Evolutionary conservation across 2,113 vertebrate genomes (phyloP).

Genomic region (Chelonoidis abingdonii): DNA sequence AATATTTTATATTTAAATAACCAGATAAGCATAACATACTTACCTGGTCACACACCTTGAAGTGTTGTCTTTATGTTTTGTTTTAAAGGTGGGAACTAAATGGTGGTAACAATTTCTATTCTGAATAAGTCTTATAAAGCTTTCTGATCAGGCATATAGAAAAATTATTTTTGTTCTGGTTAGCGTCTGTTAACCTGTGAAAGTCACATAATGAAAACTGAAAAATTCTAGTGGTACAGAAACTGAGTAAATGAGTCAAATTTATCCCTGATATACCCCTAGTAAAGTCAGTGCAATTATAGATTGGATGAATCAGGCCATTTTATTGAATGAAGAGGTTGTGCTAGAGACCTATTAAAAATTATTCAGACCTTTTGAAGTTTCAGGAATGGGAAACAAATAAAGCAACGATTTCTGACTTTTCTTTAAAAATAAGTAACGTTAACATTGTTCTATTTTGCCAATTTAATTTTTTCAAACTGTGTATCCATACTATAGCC

Average conservation of each 20-base stretch:
- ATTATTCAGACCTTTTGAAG: background rate
- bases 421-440: background rate
- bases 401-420: background rate
- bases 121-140: background rate
- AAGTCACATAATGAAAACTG: background rate
- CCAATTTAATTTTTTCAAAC: background rate
- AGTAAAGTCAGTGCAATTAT: background rate
- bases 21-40: rapidly evolving
- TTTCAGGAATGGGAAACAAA: background rate
- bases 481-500: background rate
- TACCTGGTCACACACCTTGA: background rate
- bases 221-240: background rate
- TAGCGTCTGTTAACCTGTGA: background rate
- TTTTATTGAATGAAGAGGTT: background rate
- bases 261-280: background rate
- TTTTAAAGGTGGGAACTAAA: background rate
- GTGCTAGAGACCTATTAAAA: background rate
- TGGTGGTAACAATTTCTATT: background rate
- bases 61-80: rapidly evolving
- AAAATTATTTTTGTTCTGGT: background rate
- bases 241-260: background rate
- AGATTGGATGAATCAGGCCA: background rate
- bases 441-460: background rate
- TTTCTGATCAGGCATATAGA: background rate
- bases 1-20: background rate